Evolutionary conservation across 2,888 invertebrate species (phyloP).

Genomic region (Drosophila stalkeri): DNA sequence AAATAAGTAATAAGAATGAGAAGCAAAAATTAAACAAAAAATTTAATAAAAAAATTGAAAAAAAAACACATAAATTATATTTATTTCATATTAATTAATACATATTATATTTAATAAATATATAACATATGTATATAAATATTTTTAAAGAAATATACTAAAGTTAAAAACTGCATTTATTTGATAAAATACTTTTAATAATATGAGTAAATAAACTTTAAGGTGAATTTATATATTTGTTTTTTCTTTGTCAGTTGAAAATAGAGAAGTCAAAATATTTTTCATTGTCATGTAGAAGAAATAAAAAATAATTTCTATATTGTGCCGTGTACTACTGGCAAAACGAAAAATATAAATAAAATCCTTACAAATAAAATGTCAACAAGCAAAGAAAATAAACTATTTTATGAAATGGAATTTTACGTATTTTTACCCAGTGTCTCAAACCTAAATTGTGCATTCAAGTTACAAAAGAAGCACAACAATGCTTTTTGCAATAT

Average conservation of each 20-base stretch:
- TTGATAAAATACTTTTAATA: background rate
- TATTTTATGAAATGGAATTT: background rate
- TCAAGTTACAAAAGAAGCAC: background rate
- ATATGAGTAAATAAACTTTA: background rate
- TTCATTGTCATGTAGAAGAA: background rate
- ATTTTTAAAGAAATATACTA: too few relatives aligned
- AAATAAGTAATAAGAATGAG: too few relatives aligned
- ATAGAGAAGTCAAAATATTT: background rate
- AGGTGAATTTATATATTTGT: background rate
- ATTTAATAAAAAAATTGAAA: too few relatives aligned
- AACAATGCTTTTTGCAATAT: slow-evolving; percentile 3
- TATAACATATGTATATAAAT: too few relatives aligned
- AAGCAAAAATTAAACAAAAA: too few relatives aligned
- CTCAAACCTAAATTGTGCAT: background rate
- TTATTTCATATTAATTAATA: too few relatives aligned
- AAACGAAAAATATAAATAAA: background rate
- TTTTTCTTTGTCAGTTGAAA: background rate
- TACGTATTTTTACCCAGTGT: background rate
- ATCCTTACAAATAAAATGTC: background rate
- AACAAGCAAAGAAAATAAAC: background rate
- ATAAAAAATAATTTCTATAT: background rate
- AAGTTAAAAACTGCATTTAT: background rate
- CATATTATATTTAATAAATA: too few relatives aligned
- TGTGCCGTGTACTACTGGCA: background rate
- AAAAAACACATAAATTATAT: too few relatives aligned